Evolutionary conservation across 2,113 vertebrate genomes (phyloP).

Genomic region (Notothenia rossii): DNA sequence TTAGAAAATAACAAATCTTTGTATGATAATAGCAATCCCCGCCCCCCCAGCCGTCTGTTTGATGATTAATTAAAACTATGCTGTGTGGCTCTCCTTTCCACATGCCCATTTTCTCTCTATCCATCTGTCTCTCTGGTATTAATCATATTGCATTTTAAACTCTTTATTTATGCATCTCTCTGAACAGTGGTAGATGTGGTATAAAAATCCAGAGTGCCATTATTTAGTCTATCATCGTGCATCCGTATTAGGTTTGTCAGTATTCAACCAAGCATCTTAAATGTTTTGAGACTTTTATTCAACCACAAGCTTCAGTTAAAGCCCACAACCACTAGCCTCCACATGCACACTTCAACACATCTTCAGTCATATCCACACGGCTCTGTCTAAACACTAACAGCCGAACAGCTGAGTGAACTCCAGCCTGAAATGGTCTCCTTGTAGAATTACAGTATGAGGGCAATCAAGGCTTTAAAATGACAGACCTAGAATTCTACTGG

Average conservation of each 20-base stretch:
- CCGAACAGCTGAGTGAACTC: neutral
- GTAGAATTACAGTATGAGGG: neutral
- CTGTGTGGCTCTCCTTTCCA: constrained; percentile 19
- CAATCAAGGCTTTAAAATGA: neutral
- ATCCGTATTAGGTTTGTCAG: neutral
- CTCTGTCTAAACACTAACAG: neutral
- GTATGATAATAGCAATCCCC: neutral
- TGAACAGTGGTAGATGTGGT: neutral
- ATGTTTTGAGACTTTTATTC: neutral
- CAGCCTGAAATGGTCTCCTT: neutral
- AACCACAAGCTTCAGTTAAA: neutral
- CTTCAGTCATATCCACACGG: neutral
- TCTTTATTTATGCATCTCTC: constrained; percentile 4
- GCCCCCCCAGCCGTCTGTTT: neutral
- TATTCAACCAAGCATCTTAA: neutral
- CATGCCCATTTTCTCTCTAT: constrained; percentile 26
- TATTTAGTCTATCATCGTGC: neutral
- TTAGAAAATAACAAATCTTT: constrained; percentile 6
- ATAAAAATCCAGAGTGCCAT: constrained; percentile 9
- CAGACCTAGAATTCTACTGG: neutral
- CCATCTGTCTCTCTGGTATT: constrained; percentile 22
- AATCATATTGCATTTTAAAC: neutral
- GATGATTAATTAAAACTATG: constrained; percentile 42
- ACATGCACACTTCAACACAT: neutral
- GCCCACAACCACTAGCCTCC: neutral